Base-by-base conservation (phyloP, 2,888 invertebrate genomes). In the Theodoxus fluviatilis region DNA sequence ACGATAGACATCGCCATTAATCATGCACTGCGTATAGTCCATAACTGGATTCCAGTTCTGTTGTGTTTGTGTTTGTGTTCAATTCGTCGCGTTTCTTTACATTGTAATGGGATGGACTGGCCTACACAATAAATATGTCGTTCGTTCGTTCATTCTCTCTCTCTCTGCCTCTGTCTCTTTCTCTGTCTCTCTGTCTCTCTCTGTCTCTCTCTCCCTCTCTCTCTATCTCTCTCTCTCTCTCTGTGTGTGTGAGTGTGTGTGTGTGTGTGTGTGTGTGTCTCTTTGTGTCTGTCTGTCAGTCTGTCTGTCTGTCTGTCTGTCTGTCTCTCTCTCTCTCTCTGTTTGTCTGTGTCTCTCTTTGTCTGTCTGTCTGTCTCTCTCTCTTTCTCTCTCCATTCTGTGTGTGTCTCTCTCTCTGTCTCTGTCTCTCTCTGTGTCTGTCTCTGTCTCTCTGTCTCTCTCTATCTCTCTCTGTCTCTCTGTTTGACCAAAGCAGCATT, bases 381-480 rank as follows among this genome's bases (percentile, higher is more conserved):
- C 49, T 49, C 18, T 49, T 25, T 49, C 49, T 43, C 9, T 15
- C 15, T 43, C 43, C 43, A 43, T 43, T 12, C 7, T 43, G 9
- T 43, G 15, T 43, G 43, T 15, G 25, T 9, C 49, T 49, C 49
- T 49, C 49, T 49, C 49, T 49, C 49, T 49, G n/a, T 49, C 49
- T 49, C 49, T 49, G n/a, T 49, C 49, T 49, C 18, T 49, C 49
- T 49, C 49, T 49, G n/a, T 49, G n/a, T 49, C 49, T 49, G n/a
- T 49, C 49, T 49, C 49, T 49, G n/a, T 49, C 49, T 49, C 49
- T 49, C 49, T 49, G n/a, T 49, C 6, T 49, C 49, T 49, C 6
- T 49, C 49, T 49, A 3, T 49, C 49, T 49, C 49, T 49, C 6
- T 49, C 49, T 49, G 4, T 49, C 49, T 49, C 49, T 49, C 6